Conservation (phyloP, 2,888 invertebrate species). For the Diaperis boleti region DNA sequence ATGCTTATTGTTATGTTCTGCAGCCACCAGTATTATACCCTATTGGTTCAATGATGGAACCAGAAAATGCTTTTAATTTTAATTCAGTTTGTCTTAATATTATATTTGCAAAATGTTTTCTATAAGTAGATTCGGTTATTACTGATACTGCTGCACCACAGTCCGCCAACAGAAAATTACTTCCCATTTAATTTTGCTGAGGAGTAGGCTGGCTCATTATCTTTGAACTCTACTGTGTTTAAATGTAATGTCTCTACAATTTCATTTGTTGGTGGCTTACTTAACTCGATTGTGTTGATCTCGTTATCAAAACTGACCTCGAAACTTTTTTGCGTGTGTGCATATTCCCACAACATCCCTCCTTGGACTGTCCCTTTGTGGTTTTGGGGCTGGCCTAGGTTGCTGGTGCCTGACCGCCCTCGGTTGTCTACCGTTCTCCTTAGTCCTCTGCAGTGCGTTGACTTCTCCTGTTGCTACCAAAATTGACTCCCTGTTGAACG, state of each 20-base stretch:
- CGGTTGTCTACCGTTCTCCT: too few relatives aligned
- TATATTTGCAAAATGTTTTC: neutral
- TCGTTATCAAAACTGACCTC: neutral
- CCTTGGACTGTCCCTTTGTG: neutral
- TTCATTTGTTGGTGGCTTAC: neutral
- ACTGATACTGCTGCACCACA: neutral
- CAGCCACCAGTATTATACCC: neutral
- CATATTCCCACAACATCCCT: conserved; percentile 8
- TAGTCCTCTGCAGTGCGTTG: neutral
- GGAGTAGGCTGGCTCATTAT: neutral
- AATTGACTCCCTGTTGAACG: neutral
- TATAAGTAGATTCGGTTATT: neutral
- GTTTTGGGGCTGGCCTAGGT: neutral
- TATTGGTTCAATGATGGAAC: neutral
- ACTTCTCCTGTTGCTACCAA: neutral
- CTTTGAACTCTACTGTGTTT: neutral
- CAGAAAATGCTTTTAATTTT: too few relatives aligned
- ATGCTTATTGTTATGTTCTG: neutral
- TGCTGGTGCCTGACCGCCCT: neutral
- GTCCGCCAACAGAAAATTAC: neutral
- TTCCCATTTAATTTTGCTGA: neutral
- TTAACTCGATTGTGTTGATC: neutral
- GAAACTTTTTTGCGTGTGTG: conserved; percentile 2
- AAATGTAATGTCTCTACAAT: neutral
- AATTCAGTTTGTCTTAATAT: neutral